Conservation (phyloP, 2,113 vertebrate genomes). For the Ictalurus punctatus region DNA sequence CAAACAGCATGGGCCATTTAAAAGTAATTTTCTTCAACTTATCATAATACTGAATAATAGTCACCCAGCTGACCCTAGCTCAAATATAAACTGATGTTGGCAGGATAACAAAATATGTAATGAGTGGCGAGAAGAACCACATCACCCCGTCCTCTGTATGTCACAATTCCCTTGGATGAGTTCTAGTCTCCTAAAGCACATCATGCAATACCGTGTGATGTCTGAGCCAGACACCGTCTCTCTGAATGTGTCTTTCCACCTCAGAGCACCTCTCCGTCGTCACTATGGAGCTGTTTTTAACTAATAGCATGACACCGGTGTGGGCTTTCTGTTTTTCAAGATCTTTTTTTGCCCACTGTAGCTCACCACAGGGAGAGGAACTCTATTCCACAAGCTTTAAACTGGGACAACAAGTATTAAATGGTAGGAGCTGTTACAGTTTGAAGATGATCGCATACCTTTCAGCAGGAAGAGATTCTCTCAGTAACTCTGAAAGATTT, state of each 20-base stretch:
- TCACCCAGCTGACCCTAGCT: conserved; percentile 46
- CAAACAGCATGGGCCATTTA: conserved; percentile 59
- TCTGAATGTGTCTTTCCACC: conserved; percentile 44
- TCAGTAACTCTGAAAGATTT: background rate
- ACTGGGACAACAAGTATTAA: background rate
- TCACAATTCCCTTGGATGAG: conserved; percentile 47
- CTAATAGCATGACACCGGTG: conserved; percentile 51
- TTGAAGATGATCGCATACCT: background rate
- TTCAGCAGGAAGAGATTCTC: background rate
- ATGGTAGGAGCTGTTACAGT: background rate
- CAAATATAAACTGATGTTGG: conserved; percentile 56
- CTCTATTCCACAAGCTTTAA: conserved; percentile 6
- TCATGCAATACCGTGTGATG: conserved; percentile 60
- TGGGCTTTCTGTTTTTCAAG: conserved; percentile 59
- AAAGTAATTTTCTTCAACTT: conserved; percentile 65
- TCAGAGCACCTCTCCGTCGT: conserved; percentile 54
- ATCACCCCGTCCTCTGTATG: conserved; percentile 35
- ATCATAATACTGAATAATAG: conserved; percentile 66
- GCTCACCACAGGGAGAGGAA: background rate
- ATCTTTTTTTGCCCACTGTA: conserved; percentile 56
- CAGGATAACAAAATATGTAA: conserved; percentile 59
- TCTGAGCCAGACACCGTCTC: conserved; percentile 63
- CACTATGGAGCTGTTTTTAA: conserved; percentile 54
- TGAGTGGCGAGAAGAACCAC: conserved; percentile 38
- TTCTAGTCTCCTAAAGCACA: conserved; percentile 52